Base-by-base conservation (phyloP, 2,797 vertebrate species). In the Acridotheres tristis region DNA sequence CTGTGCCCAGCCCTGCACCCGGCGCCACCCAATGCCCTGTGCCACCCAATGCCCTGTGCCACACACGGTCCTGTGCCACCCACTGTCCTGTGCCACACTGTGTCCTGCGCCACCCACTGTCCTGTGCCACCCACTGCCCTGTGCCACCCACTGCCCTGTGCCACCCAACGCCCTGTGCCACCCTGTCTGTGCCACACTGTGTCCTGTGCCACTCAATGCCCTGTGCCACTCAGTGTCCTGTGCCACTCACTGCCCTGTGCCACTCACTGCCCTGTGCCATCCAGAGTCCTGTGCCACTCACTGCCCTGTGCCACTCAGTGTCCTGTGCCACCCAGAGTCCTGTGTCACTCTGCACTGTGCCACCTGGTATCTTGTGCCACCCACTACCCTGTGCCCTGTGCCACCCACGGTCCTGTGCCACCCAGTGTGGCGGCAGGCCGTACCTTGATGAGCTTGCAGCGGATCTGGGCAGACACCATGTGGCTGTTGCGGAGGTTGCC, bases 381-480 rank as follows among this genome's bases (percentile, higher is more conserved):
- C 26, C 50, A 8, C 4, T 5, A 47, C 45, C 22, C 47, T 13
- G 7, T 5, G 13, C 13, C 47, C 47, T 48, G 47, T 23, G 22
- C 22, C 47, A 48, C 47, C 47, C 47, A 0, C 13, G 7, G 25
- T 25, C 48, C 48, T 16, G 10, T 0, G 50, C 67, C 26, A 51
- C 50, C 26, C 50, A 29, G 6, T 5, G 22, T 0, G 5, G 1
- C 4, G 0, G 29, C 19, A 18, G 43, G 16, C 93, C 97, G 94
- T 97, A 99, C 99, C 99, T 99, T 99, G 88, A 99, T 99, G 50
- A 99, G 98, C 97, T 99, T 99, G 98, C 99, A 99, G 94, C 99
- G 98, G 97, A 99, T 99, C 97, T 99, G 98, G 47, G 99, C 99
- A 2, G 99, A 99, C 59, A 99, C 99, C 99, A 99, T 99, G 82